These are phyloP conservation scores for Kryphioiulus occultus DNA, from an alignment of 2,888 invertebrate genomes.

Conservation along the genomic window DNA sequence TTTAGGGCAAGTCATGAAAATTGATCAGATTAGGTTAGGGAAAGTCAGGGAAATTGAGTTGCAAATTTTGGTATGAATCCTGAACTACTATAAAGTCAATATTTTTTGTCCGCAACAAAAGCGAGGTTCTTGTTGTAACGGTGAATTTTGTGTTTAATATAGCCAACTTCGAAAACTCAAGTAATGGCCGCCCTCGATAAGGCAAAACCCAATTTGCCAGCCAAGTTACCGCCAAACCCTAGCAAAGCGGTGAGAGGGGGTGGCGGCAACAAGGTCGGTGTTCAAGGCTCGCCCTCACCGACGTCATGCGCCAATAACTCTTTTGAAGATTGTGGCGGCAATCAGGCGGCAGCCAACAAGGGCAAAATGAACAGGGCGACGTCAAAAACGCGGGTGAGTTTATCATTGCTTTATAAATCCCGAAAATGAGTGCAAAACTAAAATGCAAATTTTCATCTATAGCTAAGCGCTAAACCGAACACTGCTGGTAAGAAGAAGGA, in stretches of 20 bases:
- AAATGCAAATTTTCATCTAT: not conserved
- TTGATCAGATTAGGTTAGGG: too few species aligned
- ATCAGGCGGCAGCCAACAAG: not conserved
- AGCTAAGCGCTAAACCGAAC: not conserved
- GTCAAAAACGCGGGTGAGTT: conserved; percentile 54
- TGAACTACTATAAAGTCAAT: too few species aligned
- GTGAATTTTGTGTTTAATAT: conserved; percentile 51
- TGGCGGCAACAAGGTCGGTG: not conserved
- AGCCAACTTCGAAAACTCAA: conserved; percentile 65
- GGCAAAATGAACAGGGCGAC: conserved; percentile 51
- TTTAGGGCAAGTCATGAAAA: too few species aligned
- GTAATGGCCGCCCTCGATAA: conserved; percentile 85
- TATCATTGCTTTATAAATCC: not conserved
- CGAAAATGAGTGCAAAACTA: not conserved
- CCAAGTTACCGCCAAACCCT: conserved; percentile 72
- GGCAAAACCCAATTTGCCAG: conserved; percentile 81
- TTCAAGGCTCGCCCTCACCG: not conserved
- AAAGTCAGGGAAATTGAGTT: too few species aligned
- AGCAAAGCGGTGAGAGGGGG: conserved; percentile 65
- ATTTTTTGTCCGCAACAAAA: too few species aligned
- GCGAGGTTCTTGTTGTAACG: not conserved
- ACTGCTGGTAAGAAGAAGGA: conserved; percentile 69
- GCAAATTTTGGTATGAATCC: too few species aligned
- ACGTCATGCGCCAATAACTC: conserved; percentile 58
- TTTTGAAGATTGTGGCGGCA: not conserved